Percentiles rank a stretch among this genome's conserved stretches.
These are phyloP conservation scores for Phoeniculus purpureus DNA, from an alignment of 2,797 vertebrate genomes.

Conservation along the genomic window DNA sequence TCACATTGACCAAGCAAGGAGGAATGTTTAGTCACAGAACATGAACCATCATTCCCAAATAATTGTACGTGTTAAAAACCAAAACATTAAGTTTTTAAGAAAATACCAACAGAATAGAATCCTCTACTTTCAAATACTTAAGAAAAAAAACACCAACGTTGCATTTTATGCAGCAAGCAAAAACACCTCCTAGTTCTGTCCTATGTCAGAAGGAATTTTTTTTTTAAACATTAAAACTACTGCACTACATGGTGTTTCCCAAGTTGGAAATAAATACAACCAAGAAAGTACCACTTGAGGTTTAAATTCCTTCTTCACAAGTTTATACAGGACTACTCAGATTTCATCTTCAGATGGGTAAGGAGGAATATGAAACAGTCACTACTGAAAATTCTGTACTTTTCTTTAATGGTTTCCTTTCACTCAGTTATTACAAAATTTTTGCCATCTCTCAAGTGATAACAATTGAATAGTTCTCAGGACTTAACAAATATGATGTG, in stretches of 20 bases:
- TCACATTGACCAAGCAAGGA: constrained; percentile 35
- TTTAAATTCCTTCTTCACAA: background rate
- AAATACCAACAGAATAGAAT: background rate
- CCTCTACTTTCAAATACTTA: background rate
- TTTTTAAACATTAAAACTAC: background rate
- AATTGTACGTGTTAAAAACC: background rate
- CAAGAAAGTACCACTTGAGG: background rate
- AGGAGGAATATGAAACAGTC: background rate
- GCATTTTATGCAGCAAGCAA: background rate
- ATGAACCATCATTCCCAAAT: background rate
- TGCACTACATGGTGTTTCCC: background rate
- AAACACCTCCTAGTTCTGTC: background rate
- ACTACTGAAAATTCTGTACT: background rate
- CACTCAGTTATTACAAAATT: background rate
- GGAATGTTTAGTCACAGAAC: background rate
- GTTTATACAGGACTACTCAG: background rate
- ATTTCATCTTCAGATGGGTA: background rate
- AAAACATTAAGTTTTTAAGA: background rate
- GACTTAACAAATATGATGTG: background rate
- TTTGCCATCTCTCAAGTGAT: background rate
- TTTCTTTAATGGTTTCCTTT: background rate
- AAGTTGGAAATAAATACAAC: background rate
- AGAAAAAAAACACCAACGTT: background rate
- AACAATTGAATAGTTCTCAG: background rate
- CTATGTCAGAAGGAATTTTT: background rate